Conservation (phyloP, 2,888 invertebrate genomes). For the Heliconius aoede region DNA sequence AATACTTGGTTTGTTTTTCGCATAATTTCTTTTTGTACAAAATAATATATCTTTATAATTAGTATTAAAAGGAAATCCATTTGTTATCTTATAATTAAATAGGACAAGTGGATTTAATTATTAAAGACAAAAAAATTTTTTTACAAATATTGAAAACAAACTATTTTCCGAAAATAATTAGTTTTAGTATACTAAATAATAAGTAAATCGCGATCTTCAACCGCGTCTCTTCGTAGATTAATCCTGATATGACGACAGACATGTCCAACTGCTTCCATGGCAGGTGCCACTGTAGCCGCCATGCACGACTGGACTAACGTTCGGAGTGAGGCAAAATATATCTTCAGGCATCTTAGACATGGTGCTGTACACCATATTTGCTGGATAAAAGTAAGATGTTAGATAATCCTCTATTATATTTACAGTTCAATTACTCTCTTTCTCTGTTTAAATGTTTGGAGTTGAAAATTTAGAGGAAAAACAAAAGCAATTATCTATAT, state of each 20-base stretch:
- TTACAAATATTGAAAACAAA: too few relatives aligned
- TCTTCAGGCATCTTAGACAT: conserved; percentile 86
- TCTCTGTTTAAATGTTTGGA: too few relatives aligned
- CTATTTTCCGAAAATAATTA: neutral
- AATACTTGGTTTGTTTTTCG: too few relatives aligned
- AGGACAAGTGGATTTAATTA: too few relatives aligned
- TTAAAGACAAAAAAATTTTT: too few relatives aligned
- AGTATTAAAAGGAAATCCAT: too few relatives aligned
- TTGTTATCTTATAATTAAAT: too few relatives aligned
- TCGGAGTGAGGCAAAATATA: conserved; percentile 85
- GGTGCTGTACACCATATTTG: conserved; percentile 90
- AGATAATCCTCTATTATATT: too few relatives aligned
- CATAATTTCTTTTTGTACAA: too few relatives aligned
- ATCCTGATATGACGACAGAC: conserved; percentile 85
- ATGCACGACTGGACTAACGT: conserved; percentile 83
- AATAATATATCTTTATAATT: too few relatives aligned
- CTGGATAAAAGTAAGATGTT: conserved; percentile 67
- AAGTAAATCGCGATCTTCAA: conserved; percentile 73
- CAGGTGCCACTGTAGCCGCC: conserved; percentile 85
- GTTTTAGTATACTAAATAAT: conserved; percentile 62
- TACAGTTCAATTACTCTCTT: too few relatives aligned
- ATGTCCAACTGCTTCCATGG: conserved; percentile 85
- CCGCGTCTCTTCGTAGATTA: conserved; percentile 82
- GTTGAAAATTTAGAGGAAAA: too few relatives aligned
- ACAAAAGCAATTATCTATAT: neutral